These are phyloP conservation scores for Micrastur ruficollis DNA, from an alignment of 2,797 vertebrate genomes.

Conservation along the genomic window DNA sequence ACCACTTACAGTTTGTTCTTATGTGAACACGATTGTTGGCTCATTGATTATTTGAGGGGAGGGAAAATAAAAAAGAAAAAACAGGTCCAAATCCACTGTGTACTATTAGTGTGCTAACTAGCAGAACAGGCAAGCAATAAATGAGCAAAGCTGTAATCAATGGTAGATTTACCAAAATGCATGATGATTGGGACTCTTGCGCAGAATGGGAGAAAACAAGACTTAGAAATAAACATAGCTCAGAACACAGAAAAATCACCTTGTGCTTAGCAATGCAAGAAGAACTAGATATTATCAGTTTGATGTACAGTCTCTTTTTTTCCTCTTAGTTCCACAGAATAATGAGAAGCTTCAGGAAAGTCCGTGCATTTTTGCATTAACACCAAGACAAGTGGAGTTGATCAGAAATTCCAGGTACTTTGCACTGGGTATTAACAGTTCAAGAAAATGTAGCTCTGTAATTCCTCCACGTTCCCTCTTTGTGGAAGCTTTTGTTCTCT, in stretches of 20 bases:
- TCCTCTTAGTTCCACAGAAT: conserved; percentile 88
- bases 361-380: conserved; percentile 93
- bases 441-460: background rate
- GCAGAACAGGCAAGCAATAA: background rate
- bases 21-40: background rate
- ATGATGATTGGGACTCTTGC: background rate
- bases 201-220: background rate
- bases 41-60: background rate
- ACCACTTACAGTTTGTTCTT: background rate
- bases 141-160: background rate
- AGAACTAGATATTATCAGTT: background rate
- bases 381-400: conserved; percentile 91
- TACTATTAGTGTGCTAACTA: background rate
- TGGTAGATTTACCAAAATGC: background rate
- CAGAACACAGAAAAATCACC: background rate
- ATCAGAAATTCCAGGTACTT: conserved; percentile 92
- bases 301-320: background rate
- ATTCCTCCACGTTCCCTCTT: background rate
- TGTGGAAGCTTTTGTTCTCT: background rate
- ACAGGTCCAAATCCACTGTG: background rate
- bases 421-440: background rate
- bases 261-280: background rate
- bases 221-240: background rate
- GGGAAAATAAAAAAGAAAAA: background rate
- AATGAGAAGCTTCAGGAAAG: conserved; percentile 97